Evolutionary conservation across 2,113 vertebrate species (phyloP).

Genomic region (Neoarius graeffei): DNA sequence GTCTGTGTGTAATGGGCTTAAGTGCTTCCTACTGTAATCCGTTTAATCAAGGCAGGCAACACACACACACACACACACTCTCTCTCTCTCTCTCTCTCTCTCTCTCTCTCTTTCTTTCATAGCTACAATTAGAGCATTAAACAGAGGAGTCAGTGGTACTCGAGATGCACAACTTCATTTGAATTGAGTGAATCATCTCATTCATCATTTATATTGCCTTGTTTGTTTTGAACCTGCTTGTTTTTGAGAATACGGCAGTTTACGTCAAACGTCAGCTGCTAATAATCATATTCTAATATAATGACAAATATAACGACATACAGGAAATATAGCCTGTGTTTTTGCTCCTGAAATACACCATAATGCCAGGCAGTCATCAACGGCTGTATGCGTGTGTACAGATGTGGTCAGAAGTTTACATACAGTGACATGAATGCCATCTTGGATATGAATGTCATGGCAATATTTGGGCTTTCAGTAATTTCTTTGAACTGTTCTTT

Average conservation of each 20-base stretch:
- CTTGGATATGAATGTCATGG: too few species aligned
- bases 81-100: too few species aligned
- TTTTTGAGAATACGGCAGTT: neutral
- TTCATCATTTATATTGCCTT: slow-evolving; percentile 16
- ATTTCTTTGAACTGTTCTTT: too few species aligned
- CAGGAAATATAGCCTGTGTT: slow-evolving; percentile 1
- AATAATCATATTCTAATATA: neutral
- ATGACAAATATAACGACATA: slow-evolving; percentile 8
- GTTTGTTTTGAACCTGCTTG: slow-evolving; percentile 1
- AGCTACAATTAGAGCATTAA: slow-evolving; percentile 27
- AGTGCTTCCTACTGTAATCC: slow-evolving; percentile 12
- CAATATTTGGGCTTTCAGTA: too few species aligned
- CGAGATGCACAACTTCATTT: slow-evolving; percentile 5
- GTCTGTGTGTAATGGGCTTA: neutral
- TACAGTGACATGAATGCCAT: too few species aligned
- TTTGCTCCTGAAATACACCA: neutral
- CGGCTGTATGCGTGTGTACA: neutral
- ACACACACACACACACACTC: slow-evolving; percentile 5
- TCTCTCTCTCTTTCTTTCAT: neutral
- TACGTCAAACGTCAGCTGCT: neutral
- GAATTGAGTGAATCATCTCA: slow-evolving; percentile 27
- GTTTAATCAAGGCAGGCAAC: neutral
- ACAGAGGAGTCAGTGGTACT: slow-evolving; percentile 14
- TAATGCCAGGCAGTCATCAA: neutral
- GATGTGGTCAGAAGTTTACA: too few species aligned